Conservation (phyloP, 2,888 invertebrate species). For the Drosophila robusta region DNA sequence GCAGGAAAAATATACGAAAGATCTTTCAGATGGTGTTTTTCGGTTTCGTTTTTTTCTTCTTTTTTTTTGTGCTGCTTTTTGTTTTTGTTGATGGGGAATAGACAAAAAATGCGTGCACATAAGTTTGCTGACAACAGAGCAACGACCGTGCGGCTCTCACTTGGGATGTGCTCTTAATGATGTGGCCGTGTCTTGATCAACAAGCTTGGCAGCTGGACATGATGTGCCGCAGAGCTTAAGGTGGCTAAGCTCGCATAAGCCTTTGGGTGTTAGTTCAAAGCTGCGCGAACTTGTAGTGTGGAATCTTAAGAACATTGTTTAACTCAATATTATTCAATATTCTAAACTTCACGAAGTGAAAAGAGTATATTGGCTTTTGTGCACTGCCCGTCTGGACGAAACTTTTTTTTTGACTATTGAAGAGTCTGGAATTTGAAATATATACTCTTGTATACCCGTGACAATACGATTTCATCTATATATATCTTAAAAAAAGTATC, state of each 20-base stretch:
- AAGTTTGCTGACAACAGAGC: slow-evolving; percentile 64
- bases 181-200: slow-evolving; percentile 68
- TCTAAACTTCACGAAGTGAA: no score
- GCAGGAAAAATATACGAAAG: slow-evolving; percentile 61
- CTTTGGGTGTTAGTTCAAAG: slow-evolving; percentile 10
- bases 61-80: slow-evolving; percentile 8
- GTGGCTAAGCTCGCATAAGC: slow-evolving; percentile 33
- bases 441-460: no score
- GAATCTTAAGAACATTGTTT: slow-evolving; percentile 9
- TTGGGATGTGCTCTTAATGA: slow-evolving; percentile 51
- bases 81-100: slow-evolving; percentile 3
- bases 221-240: slow-evolving; percentile 25
- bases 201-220: slow-evolving; percentile 55
- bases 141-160: slow-evolving; percentile 34
- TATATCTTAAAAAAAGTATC: no score
- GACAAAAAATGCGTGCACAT: slow-evolving; percentile 54
- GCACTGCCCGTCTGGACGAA: no score
- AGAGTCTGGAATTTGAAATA: no score
- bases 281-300: slow-evolving; percentile 1
- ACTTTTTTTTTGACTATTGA: no score
- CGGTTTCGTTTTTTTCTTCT: not conserved
- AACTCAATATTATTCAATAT: not conserved
- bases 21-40: slow-evolving; percentile 44
- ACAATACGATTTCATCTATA: no score
- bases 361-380: no score